These are phyloP conservation scores for Enoplosus armatus DNA, from an alignment of 2,797 vertebrate genomes.

Conservation along the genomic window DNA sequence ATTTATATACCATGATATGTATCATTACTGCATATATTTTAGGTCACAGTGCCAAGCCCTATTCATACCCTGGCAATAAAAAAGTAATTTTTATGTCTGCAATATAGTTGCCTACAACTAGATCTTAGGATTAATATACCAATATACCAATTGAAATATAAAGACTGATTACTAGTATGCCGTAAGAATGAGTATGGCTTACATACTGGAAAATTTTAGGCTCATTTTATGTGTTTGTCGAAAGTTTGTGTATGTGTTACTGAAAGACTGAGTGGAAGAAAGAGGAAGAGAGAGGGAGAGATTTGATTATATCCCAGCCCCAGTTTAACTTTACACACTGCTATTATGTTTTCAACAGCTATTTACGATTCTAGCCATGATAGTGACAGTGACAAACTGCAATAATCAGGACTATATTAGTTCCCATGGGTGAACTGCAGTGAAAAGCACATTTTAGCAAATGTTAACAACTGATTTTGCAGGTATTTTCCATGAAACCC, in stretches of 20 bases:
- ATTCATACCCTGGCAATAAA: conserved; percentile 20
- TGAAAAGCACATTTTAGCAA: conserved; percentile 26
- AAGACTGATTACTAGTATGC: neutral
- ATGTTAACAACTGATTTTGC: conserved; percentile 28
- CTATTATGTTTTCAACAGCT: conserved; percentile 52
- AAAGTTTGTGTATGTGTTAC: neutral
- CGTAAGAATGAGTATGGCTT: neutral
- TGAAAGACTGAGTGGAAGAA: conserved; percentile 11
- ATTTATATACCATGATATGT: conserved; percentile 12
- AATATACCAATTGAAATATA: conserved; percentile 29
- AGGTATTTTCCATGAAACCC: conserved; percentile 37
- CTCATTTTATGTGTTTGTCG: conserved; percentile 4
- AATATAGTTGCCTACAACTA: conserved; percentile 8
- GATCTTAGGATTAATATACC: conserved; percentile 10
- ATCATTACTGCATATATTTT: conserved; percentile 34
- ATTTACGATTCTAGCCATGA: conserved; percentile 34
- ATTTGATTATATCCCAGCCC: conserved; percentile 11
- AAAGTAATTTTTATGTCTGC: conserved; percentile 7
- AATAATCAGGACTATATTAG: conserved; percentile 24
- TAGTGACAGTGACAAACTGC: conserved; percentile 41
- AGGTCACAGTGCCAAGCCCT: conserved; percentile 16
- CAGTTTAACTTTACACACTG: conserved; percentile 23
- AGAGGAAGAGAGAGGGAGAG: neutral
- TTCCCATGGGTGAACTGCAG: conserved; percentile 23
- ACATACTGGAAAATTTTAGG: conserved; percentile 7